Conservation (phyloP, 1,140 invertebrate genomes). For the Drosophila kanapiae region DNA sequence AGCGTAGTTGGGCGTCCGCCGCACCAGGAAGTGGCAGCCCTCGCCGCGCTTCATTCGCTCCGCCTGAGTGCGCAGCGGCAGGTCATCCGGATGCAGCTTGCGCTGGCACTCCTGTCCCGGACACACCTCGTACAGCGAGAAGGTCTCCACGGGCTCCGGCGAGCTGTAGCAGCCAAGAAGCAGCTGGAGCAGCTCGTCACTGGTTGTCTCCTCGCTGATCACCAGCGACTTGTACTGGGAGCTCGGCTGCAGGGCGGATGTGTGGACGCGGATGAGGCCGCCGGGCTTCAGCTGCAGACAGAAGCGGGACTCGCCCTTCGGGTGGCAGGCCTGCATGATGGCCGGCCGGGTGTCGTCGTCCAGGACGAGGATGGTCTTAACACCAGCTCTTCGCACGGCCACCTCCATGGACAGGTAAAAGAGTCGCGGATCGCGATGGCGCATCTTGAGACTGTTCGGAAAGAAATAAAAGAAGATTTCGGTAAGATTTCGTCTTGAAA, state of each 20-base stretch:
- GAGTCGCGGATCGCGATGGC: conserved; percentile 95
- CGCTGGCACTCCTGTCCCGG: conserved; percentile 92
- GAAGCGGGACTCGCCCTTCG: conserved; percentile 95
- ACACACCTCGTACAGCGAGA: conserved; percentile 94
- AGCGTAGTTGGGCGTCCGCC: conserved; percentile 91
- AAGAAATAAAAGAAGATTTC: neutral
- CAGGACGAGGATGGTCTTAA: conserved; percentile 92
- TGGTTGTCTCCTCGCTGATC: conserved; percentile 95
- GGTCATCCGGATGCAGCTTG: conserved; percentile 94
- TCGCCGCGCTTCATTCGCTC: conserved; percentile 88
- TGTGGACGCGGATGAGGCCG: conserved; percentile 95
- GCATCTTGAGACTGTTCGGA: conserved; percentile 88
- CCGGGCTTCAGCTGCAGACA: conserved; percentile 93
- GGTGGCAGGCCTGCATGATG: conserved; percentile 95
- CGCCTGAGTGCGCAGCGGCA: conserved; percentile 93
- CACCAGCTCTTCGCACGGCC: conserved; percentile 91
- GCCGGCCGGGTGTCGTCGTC: conserved; percentile 95
- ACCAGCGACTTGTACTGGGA: conserved; percentile 97
- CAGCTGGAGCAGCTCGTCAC: conserved; percentile 94
- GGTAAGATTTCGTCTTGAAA: neutral
- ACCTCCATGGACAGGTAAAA: conserved; percentile 98
- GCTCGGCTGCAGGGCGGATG: conserved; percentile 94
- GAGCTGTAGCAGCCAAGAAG: conserved; percentile 94
- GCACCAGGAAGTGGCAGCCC: conserved; percentile 91
- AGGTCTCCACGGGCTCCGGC: conserved; percentile 92